Percentiles rank a stretch among this genome's conserved stretches.
phyloP scores from a whole-genome alignment of 1,140 invertebrate genomes.

The Tribolium castaneum region DNA sequence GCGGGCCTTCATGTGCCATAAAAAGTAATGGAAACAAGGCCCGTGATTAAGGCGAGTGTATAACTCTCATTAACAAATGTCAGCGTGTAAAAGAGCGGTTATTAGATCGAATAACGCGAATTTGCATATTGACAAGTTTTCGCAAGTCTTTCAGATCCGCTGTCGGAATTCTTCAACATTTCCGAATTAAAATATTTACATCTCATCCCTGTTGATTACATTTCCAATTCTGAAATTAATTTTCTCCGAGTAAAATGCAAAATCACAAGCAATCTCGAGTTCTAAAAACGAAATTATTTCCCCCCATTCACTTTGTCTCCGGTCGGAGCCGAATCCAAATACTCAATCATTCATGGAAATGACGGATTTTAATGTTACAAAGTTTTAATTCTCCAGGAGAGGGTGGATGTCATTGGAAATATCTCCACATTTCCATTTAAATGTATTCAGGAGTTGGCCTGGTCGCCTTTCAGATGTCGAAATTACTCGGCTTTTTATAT shows the following conservation, averaged over 20 bases:
- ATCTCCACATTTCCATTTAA: slow-evolving; percentile 63
- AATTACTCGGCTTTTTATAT: slow-evolving; percentile 63
- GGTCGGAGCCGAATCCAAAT: slow-evolving; percentile 53
- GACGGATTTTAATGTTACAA: slow-evolving; percentile 63
- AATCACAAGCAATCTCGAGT: slow-evolving; percentile 59
- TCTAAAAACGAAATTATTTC: slow-evolving; percentile 62
- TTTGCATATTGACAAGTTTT: slow-evolving; percentile 43
- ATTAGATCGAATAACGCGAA: slow-evolving; percentile 9
- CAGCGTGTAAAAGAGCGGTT: background rate
- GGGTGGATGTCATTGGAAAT: slow-evolving; percentile 59
- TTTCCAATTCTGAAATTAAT: slow-evolving; percentile 62
- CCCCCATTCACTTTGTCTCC: slow-evolving; percentile 59
- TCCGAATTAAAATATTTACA: slow-evolving; percentile 61
- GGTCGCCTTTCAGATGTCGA: slow-evolving; percentile 52
- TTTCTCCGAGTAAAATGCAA: slow-evolving; percentile 59
- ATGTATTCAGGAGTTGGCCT: slow-evolving; percentile 57
- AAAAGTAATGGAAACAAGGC: slow-evolving; percentile 37
- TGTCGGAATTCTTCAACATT: slow-evolving; percentile 44
- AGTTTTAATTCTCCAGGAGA: slow-evolving; percentile 60
- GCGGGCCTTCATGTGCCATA: slow-evolving; percentile 27
- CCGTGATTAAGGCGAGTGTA: slow-evolving; percentile 21
- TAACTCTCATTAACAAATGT: slow-evolving; percentile 35
- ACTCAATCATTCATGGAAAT: slow-evolving; percentile 64
- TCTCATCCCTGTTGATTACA: slow-evolving; percentile 60
- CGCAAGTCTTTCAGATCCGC: background rate